phyloP scores from a whole-genome alignment of 2,888 invertebrate species.

The Agrochola litura region DNA sequence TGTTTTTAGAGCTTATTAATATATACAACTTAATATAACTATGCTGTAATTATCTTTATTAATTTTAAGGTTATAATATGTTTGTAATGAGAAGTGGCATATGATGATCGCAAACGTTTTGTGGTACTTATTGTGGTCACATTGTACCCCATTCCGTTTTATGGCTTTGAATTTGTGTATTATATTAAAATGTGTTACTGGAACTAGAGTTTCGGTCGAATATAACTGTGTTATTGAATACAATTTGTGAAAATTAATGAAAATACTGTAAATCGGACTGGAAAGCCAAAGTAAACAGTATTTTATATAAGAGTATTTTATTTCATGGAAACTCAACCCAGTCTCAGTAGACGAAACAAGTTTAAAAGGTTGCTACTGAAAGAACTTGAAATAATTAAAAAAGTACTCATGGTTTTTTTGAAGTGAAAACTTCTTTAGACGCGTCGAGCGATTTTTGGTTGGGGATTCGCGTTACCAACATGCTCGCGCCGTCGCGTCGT shows the following conservation, averaged over 20 bases:
- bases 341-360: neutral
- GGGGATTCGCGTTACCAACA: too few species aligned
- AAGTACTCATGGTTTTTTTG: neutral
- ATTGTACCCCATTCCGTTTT: conserved; percentile 71
- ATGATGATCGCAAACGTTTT: conserved; percentile 67
- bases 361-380: neutral
- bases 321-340: conserved; percentile 52
- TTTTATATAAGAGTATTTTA: conserved; percentile 82
- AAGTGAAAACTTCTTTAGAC: too few species aligned
- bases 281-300: conserved; percentile 91
- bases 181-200: conserved; percentile 82
- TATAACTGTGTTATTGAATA: conserved; percentile 87
- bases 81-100: conserved; percentile 73
- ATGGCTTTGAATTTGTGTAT: conserved; percentile 84
- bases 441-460: too few species aligned
- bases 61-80: conserved; percentile 86
- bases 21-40: conserved; percentile 87
- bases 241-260: conserved; percentile 84
- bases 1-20: conserved; percentile 90
- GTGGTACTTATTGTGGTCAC: conserved; percentile 65
- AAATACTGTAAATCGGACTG: conserved; percentile 90
- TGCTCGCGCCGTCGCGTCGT: too few species aligned
- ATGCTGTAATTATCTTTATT: conserved; percentile 88
- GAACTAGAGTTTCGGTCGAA: conserved; percentile 83
- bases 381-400: neutral